Evolutionary conservation across 23 tunicate genomes (phyloP).

Genomic region (Phallusia fumigata): DNA sequence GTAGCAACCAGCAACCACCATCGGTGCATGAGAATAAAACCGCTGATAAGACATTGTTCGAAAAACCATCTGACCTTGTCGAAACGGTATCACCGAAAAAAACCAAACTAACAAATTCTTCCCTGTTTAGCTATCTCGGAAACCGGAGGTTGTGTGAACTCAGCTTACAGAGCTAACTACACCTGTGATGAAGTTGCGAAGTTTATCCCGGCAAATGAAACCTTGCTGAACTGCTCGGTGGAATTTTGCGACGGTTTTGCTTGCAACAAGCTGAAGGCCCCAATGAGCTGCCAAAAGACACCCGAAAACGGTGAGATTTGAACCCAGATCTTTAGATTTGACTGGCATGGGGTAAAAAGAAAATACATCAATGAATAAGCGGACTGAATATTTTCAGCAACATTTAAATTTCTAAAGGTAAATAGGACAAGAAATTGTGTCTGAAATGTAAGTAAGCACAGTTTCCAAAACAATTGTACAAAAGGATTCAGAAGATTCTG

Average conservation of each 20-base stretch:
- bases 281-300: background rate
- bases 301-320: background rate
- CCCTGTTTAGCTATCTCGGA: background rate
- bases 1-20: background rate
- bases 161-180: background rate
- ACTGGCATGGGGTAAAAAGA: too few species aligned
- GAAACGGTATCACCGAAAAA: too few species aligned
- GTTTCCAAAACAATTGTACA: too few species aligned
- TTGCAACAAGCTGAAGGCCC: background rate
- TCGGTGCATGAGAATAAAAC: background rate
- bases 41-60: background rate
- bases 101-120: background rate
- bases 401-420: too few species aligned
- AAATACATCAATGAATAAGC: too few species aligned
- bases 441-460: too few species aligned
- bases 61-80: background rate
- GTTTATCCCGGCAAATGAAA: background rate
- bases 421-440: too few species aligned
- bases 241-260: background rate
- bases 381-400: too few species aligned
- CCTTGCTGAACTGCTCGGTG: background rate
- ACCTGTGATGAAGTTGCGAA: background rate
- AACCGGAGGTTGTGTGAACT: background rate
- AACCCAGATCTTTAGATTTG: too few species aligned
- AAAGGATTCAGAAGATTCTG: too few species aligned